Evolutionary conservation across 2,797 vertebrate species (phyloP), one percentile per base, ranked within the genome.

Genomic region (Argentina silus): DNA sequence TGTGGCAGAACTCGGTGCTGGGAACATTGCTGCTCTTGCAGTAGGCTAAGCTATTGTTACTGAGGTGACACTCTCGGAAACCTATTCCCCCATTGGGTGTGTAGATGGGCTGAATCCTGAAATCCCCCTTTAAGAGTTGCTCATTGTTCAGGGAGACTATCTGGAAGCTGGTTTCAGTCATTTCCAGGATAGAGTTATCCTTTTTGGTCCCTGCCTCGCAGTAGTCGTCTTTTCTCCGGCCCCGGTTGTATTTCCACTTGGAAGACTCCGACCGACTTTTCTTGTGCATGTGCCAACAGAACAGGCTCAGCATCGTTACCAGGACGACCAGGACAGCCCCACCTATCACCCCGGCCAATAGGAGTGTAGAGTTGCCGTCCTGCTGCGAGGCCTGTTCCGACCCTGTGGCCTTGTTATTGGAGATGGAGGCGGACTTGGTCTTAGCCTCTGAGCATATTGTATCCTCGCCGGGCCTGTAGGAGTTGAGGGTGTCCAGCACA

Each of bases 151-250:
- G 95, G 80, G 98, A 97, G 92, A 99, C 97, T 82, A 99, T 98
- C 95, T 99, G 98, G 93, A 99, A 99, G 90, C 97, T 99, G 87
- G 97, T 99, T 94, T 99, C 98, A 74, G 97, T 99, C 97, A 99
- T 99, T 95, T 99, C 98, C 92, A 99, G 93, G 91, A 99, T 99
- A 90, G 98, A 98, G 93, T 98, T 99, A 93, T 99, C 98, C 91
- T 99, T 99, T 94, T 99, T 99, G 84, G 98, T 99, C 61, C 98
- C 98, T 0, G 98, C 97, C 88, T 99, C 98, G 0, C 97, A 97
- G 86, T 99, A 99, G 91, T 99, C 98, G 1, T 99, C 98, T 99
- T 99, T 99, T 96, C 98, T 96, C 84, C 98, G 92, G 55, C 97
- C 97, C 0, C 97, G 94, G 91, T 98, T 99, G 69, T 99, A 99